These are phyloP conservation scores for Ditula angustiorana DNA, from an alignment of 2,888 invertebrate species.

Conservation along the genomic window DNA sequence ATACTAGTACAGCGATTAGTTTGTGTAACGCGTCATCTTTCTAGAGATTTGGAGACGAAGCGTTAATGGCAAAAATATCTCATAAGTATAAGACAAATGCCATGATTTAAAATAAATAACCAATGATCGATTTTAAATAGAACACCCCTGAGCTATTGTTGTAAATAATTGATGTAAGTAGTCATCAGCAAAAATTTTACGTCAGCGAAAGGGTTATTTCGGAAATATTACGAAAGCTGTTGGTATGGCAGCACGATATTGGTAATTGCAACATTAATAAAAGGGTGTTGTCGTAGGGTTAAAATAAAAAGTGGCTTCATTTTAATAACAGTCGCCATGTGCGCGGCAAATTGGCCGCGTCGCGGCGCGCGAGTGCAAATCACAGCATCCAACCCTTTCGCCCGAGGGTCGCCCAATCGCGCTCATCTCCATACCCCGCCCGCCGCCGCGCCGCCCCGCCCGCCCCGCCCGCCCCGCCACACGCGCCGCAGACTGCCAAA, in stretches of 20 bases:
- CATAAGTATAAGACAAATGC: too few species aligned
- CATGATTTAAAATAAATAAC: too few species aligned
- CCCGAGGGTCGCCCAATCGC: constrained; percentile 36
- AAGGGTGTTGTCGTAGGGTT: neutral
- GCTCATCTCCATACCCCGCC: constrained; percentile 35
- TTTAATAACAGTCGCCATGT: constrained; percentile 6
- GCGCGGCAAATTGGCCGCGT: constrained; percentile 33
- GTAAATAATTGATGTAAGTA: too few species aligned
- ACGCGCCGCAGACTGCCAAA: constrained; percentile 13
- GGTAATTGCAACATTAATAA: neutral
- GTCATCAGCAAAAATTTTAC: too few species aligned
- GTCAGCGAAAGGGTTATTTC: too few species aligned
- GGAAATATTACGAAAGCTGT: neutral
- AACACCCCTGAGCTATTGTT: too few species aligned
- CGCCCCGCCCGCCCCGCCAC: constrained; percentile 11
- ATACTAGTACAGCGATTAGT: too few species aligned
- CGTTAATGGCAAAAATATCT: too few species aligned
- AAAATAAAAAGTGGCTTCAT: neutral
- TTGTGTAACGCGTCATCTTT: too few species aligned
- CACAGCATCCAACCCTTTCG: constrained; percentile 14
- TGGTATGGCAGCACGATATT: neutral
- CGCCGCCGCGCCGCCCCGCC: constrained; percentile 28
- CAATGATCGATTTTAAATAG: too few species aligned
- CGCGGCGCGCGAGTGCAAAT: neutral
- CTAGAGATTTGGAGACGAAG: too few species aligned